Evolutionary conservation across 2,113 vertebrate genomes (phyloP).

Genomic region (Vicugna pacos): DNA sequence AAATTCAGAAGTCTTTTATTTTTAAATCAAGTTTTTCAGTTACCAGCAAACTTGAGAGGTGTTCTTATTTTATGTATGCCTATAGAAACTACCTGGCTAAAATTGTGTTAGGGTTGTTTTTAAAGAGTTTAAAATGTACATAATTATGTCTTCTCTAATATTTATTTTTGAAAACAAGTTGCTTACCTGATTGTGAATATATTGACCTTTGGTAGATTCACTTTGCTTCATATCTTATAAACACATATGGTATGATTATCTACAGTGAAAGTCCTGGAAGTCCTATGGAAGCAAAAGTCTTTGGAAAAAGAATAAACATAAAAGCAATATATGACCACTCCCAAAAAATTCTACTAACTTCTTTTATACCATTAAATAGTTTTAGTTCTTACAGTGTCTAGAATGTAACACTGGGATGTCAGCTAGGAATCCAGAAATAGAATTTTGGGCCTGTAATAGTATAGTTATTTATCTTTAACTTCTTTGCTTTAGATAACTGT

Average conservation of each 20-base stretch:
- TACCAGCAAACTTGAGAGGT: slow-evolving; percentile 21
- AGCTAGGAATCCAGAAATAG: slow-evolving; percentile 42
- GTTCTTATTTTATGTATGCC: background rate
- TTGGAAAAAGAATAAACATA: slow-evolving; percentile 50
- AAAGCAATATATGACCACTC: background rate
- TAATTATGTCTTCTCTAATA: background rate
- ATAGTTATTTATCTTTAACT: slow-evolving; percentile 1
- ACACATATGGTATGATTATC: background rate
- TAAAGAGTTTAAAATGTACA: slow-evolving; percentile 4
- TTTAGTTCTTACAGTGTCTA: background rate
- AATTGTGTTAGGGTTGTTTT: background rate
- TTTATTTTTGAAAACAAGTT: background rate
- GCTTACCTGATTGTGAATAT: slow-evolving; percentile 30
- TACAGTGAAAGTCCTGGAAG: background rate
- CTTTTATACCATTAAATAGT: background rate
- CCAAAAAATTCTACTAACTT: slow-evolving; percentile 47
- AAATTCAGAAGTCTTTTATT: slow-evolving; percentile 32
- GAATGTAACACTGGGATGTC: background rate
- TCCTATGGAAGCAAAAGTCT: background rate
- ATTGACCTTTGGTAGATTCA: background rate
- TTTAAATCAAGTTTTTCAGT: slow-evolving; percentile 33
- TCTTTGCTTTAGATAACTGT: background rate
- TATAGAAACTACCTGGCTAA: background rate
- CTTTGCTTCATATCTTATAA: background rate
- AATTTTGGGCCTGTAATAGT: background rate